Percentiles rank a stretch among this genome's conserved stretches.
Evolutionary conservation across 2,888 invertebrate genomes (phyloP).

Genomic region (Amiota communis): DNA sequence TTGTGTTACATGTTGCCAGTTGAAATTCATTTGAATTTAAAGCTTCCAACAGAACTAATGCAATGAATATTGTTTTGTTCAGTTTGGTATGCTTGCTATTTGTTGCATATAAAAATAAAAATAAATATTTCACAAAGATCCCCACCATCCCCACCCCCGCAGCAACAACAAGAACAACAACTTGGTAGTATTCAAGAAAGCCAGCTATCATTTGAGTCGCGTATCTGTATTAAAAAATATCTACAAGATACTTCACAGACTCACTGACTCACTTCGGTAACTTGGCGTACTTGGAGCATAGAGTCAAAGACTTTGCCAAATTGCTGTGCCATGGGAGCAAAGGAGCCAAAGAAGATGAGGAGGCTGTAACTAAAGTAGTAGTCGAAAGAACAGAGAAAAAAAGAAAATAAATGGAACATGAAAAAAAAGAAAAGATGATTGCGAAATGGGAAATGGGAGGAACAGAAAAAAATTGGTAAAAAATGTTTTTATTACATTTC

Average conservation of each 20-base stretch:
- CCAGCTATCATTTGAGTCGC: slow-evolving; percentile 43
- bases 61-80: slow-evolving; percentile 50
- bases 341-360: slow-evolving; percentile 1
- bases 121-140: slow-evolving; percentile 14
- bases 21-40: not conserved
- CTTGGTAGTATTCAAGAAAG: slow-evolving; percentile 52
- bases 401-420: slow-evolving; percentile 49
- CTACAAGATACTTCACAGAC: slow-evolving; percentile 58
- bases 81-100: slow-evolving; percentile 57
- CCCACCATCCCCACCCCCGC: too few relatives aligned
- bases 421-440: slow-evolving; percentile 40
- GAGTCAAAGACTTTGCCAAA: slow-evolving; percentile 43
- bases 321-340: slow-evolving; percentile 20
- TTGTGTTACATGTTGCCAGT: too few relatives aligned
- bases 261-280: slow-evolving; percentile 24
- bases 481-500: slow-evolving; percentile 72
- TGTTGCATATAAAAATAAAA: slow-evolving; percentile 46
- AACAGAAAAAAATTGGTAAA: slow-evolving; percentile 45
- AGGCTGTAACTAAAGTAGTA: not conserved
- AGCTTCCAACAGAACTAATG: slow-evolving; percentile 41
- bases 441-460: not conserved
- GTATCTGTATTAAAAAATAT: slow-evolving; percentile 66
- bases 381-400: slow-evolving; percentile 17
- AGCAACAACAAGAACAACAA: too few relatives aligned
- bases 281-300: slow-evolving; percentile 11